phyloP scores from a whole-genome alignment of 2,888 invertebrate genomes.

The Shargacucullia verbasci region DNA sequence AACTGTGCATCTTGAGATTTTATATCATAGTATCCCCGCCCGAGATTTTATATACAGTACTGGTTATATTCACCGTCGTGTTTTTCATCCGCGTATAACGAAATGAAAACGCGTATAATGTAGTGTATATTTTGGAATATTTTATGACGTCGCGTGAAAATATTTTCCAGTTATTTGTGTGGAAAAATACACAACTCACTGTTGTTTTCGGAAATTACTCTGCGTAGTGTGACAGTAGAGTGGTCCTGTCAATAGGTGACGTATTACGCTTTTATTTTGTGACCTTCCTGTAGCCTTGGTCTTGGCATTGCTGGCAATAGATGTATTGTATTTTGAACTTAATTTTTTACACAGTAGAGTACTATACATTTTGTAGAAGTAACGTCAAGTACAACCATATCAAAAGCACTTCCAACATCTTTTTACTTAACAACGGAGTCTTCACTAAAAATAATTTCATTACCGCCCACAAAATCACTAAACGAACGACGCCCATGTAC shows the following conservation, averaged over 20 bases:
- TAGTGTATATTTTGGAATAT: conserved; percentile 39
- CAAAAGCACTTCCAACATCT: background rate
- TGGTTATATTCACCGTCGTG: conserved; percentile 42
- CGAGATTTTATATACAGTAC: conserved; percentile 43
- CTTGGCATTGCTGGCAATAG: background rate
- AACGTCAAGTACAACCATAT: too few relatives aligned
- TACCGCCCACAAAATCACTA: conserved; percentile 1
- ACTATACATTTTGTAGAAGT: background rate
- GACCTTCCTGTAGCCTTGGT: background rate
- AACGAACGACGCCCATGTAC: conserved; percentile 14
- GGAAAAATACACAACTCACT: conserved; percentile 4
- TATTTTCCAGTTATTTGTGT: conserved; percentile 22
- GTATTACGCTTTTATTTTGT: conserved; percentile 25
- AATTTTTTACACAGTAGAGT: background rate
- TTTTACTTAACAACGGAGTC: background rate
- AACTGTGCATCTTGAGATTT: too few relatives aligned
- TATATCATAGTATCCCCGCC: too few relatives aligned
- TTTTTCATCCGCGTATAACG: conserved; percentile 37
- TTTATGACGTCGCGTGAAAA: conserved; percentile 27
- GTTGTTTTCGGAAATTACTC: conserved; percentile 15
- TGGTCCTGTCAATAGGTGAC: conserved; percentile 19
- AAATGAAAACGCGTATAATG: conserved; percentile 19
- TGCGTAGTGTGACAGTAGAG: conserved; percentile 1
- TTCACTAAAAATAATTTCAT: background rate
- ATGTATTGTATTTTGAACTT: background rate